Evolutionary conservation across 2,888 invertebrate genomes (phyloP).

Genomic region (Drosophila testacea): DNA sequence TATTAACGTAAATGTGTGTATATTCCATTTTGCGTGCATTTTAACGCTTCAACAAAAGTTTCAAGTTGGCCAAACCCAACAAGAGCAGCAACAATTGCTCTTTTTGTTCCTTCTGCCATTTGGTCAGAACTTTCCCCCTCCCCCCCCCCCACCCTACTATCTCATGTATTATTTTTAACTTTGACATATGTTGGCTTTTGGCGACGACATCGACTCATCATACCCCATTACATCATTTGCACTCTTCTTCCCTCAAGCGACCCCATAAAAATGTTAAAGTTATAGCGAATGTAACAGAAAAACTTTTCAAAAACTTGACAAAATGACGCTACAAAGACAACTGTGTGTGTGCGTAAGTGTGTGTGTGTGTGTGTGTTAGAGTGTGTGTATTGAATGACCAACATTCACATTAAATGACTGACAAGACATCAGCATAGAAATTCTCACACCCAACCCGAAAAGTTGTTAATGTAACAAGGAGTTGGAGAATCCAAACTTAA

Average conservation of each 20-base stretch:
- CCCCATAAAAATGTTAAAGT: slow-evolving; percentile 45
- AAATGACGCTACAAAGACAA: slow-evolving; percentile 53
- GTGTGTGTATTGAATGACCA: slow-evolving; percentile 54
- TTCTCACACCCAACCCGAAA: slow-evolving; percentile 13
- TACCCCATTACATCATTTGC: slow-evolving; percentile 58
- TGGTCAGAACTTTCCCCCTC: not conserved
- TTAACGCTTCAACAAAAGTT: slow-evolving; percentile 64
- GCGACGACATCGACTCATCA: slow-evolving; percentile 73
- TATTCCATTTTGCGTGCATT: slow-evolving; percentile 48
- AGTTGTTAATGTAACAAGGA: slow-evolving; percentile 5
- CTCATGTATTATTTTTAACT: slow-evolving; percentile 74
- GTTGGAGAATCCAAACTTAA: slow-evolving; percentile 33
- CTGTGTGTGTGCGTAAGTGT: too few species aligned
- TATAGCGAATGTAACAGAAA: slow-evolving; percentile 55
- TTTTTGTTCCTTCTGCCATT: slow-evolving; percentile 31
- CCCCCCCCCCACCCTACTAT: not conserved
- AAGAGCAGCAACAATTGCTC: slow-evolving; percentile 48
- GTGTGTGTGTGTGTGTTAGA: slow-evolving; percentile 18
- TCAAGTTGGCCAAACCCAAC: slow-evolving; percentile 56
- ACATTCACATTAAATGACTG: slow-evolving; percentile 73
- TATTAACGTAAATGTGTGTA: slow-evolving; percentile 5
- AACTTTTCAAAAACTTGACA: slow-evolving; percentile 74
- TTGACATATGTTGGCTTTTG: slow-evolving; percentile 77
- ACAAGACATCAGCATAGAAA: slow-evolving; percentile 61
- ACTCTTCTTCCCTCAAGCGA: slow-evolving; percentile 10